Evolutionary conservation across 2,113 vertebrate species (phyloP).

Genomic region (Coptodon rendalli): DNA sequence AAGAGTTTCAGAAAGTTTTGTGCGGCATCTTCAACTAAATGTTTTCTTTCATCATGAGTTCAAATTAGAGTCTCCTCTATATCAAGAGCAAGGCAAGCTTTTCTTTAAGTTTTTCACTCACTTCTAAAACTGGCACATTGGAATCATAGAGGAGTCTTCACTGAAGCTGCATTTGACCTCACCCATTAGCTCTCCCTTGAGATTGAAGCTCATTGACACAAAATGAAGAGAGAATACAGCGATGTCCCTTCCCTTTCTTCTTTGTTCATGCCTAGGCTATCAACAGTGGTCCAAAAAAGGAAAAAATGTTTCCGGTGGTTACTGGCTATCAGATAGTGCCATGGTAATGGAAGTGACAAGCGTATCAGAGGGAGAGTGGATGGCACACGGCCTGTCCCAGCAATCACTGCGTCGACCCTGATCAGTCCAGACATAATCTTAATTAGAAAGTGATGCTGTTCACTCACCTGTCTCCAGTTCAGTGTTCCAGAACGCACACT

Average conservation of each 20-base stretch:
- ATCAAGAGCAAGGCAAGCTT: background rate
- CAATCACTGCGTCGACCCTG: slow-evolving; percentile 42
- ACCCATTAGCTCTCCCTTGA: background rate
- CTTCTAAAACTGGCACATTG: slow-evolving; percentile 6
- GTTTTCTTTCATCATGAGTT: background rate
- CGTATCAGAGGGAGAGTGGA: slow-evolving; percentile 47
- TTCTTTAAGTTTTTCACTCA: background rate
- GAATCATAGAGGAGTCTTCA: slow-evolving; percentile 30
- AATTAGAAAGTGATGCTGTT: slow-evolving; percentile 57
- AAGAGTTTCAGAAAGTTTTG: background rate
- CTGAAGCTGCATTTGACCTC: slow-evolving; percentile 15
- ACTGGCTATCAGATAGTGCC: slow-evolving; percentile 38
- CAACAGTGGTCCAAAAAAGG: background rate
- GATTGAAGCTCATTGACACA: slow-evolving; percentile 52
- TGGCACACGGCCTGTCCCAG: slow-evolving; percentile 12
- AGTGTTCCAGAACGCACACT: background rate
- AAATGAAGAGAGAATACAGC: background rate
- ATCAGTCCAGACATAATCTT: slow-evolving; percentile 55
- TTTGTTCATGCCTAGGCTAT: background rate
- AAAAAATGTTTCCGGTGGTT: slow-evolving; percentile 19
- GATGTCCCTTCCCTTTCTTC: background rate
- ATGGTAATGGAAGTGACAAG: slow-evolving; percentile 62
- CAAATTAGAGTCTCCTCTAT: background rate
- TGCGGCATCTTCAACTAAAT: background rate
- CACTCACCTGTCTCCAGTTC: slow-evolving; percentile 20